Conservation (phyloP, 2,797 vertebrate genomes). For the Erpetoichthys calabaricus region DNA sequence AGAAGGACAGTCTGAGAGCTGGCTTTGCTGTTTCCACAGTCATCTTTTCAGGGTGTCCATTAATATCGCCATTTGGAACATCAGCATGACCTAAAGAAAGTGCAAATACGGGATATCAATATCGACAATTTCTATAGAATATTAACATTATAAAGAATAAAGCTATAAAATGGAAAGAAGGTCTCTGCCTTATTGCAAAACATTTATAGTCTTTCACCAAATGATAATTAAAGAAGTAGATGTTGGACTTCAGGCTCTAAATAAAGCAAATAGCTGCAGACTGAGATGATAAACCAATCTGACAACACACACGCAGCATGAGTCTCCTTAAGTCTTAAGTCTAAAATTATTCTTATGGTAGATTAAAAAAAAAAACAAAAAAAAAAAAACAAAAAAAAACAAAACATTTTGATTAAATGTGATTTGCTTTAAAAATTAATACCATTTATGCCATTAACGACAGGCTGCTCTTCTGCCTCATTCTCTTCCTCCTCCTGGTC, state of each 20-base stretch:
- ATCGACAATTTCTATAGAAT: neutral
- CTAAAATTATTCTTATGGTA: too few species aligned
- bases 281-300: too few species aligned
- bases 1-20: slow-evolving; percentile 71
- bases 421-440: neutral
- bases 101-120: neutral
- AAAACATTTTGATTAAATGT: neutral
- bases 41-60: slow-evolving; percentile 42
- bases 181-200: neutral
- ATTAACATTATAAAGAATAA: neutral
- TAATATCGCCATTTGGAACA: slow-evolving; percentile 47
- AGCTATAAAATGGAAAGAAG: too few species aligned
- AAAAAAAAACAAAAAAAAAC: slow-evolving; percentile 1
- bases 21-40: slow-evolving; percentile 43
- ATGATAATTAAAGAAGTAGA: neutral
- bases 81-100: slow-evolving; percentile 46
- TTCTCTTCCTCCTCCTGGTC: slow-evolving; percentile 63
- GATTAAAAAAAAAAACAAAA: neutral
- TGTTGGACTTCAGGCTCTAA: too few species aligned
- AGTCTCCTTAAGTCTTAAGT: too few species aligned
- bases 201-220: neutral
- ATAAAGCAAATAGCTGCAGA: too few species aligned
- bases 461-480: slow-evolving; percentile 42
- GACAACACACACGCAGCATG: too few species aligned
- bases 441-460: slow-evolving; percentile 39